phyloP scores from a whole-genome alignment of 1,140 invertebrate genomes.

The Aphelinus atriplicis region DNA sequence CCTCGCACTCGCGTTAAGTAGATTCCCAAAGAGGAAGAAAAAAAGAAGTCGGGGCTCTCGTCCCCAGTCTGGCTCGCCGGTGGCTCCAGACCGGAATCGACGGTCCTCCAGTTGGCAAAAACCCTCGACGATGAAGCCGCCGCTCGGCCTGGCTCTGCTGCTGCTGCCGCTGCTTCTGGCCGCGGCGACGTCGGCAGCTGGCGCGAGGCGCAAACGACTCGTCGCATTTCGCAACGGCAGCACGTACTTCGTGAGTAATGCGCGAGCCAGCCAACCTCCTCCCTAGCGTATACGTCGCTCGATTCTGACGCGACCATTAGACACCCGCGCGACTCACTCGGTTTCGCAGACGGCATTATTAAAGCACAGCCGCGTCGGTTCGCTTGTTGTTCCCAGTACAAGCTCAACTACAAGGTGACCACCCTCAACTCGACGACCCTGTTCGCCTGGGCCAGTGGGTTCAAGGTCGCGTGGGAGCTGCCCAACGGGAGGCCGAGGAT shows the following conservation, averaged over 20 bases:
- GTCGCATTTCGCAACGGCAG: slow-evolving; percentile 59
- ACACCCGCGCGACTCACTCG: too few relatives aligned
- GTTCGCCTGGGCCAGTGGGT: slow-evolving; percentile 60
- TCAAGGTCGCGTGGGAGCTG: slow-evolving; percentile 60
- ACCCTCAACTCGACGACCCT: slow-evolving; percentile 51
- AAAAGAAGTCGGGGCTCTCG: too few relatives aligned
- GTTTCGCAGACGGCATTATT: too few relatives aligned
- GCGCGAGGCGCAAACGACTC: slow-evolving; percentile 48
- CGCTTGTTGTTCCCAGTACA: slow-evolving; percentile 51
- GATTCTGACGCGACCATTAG: too few relatives aligned
- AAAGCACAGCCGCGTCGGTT: not conserved
- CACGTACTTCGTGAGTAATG: slow-evolving; percentile 62
- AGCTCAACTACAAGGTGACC: slow-evolving; percentile 62
- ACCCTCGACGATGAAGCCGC: slow-evolving; percentile 6
- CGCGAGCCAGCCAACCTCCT: not conserved
- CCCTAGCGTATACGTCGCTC: not conserved
- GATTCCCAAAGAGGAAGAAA: slow-evolving; percentile 7
- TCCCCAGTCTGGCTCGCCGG: slow-evolving; percentile 9
- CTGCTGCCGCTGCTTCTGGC: slow-evolving; percentile 43
- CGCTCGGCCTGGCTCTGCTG: slow-evolving; percentile 45
- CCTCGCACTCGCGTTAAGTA: not conserved
- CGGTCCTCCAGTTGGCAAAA: not conserved
- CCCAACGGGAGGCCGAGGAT: slow-evolving; percentile 43
- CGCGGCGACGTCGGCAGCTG: slow-evolving; percentile 7
- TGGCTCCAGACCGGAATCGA: not conserved